Evolutionary conservation across 2,797 vertebrate species (phyloP), one percentile per base, ranked within the genome.

Genomic region (Sebastiscus albofasciatus): DNA sequence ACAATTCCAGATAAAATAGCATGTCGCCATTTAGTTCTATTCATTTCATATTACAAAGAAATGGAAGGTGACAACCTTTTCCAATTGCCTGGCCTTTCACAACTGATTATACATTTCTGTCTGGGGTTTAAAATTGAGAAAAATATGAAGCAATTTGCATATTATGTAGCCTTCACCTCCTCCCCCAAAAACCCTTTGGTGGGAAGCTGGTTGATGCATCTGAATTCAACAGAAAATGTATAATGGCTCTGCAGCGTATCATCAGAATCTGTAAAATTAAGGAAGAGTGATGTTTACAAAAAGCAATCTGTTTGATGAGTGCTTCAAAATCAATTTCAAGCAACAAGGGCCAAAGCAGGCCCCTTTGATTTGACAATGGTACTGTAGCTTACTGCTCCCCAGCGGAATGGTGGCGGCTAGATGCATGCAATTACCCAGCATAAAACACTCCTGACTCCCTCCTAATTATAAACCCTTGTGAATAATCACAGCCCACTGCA

Each of bases 401-500:
- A 66, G 79, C 80, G 86, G 82, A 90, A 88, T 76, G 77, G 84
- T 46, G 20, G 59, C 42, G 33, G 81, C 75, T 79, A 87, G 84
- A 89, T 66, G 71, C 83, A 72, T 87, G 89, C 92, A 94, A 95
- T 94, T 94, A 93, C 78, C 71, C 72, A 20, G 80, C 80, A 89
- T 92, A 93, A 94, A 93, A 91, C 89, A 93, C 88, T 91, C 86
- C 86, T 82, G 86, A 92, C 93, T 94, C 93, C 90, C 88, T 90
- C 88, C 87, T 94, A 93, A 95, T 94, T 94, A 94, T 90, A 87
- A 93, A 87, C 90, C 82, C 89, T 88, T 79, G 91, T 93, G 93
- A 94, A 94, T 94, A 94, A 95, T 95, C 91, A 94, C 92, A 90
- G 90, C 81, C 82, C 67, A 60, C 81, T 81, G 89, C 91, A 93